Evolutionary conservation across 2,797 vertebrate species (phyloP), one percentile per base, ranked within the genome.

Genomic region (Sternarchorhynchus goeldii): DNA sequence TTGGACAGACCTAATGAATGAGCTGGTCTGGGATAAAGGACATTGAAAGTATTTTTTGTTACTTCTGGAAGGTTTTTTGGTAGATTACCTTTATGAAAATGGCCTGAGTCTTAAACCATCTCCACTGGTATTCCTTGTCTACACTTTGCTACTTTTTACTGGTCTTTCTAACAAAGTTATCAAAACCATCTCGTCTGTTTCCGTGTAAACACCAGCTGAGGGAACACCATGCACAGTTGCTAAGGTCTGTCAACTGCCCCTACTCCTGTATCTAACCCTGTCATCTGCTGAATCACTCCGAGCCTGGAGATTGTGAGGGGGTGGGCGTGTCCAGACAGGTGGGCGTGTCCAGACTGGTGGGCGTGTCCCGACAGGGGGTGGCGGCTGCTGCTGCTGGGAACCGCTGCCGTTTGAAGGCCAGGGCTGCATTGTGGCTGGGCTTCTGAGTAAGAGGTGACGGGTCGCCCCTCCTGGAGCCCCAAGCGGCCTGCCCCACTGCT

Each of bases 321-420:
- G 57, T 2, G 16, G 75, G 65, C 39, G 16, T 1, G 45, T 14
- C 45, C 25, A 25, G 20, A n/a, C 34, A 32, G 84, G 85, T 88
- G 91, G 89, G 90, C 90, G 91, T 89, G 88, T 87, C 88, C 87
- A 2, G 21, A 81, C 86, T n/a, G 84, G 85, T 88, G 91, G 89
- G 90, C 90, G 91, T 89, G 88, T 87, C 88, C 87, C 2, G 21
- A 81, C 86, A 80, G 80, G 41, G 39, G 83, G 77, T 82, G 62
- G 25, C 1, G 45, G 12, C 14, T 10, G 10, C 45, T 50, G 45
- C 45, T 50, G 45, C 12, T 57, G 17, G 81, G 85, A 88, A 88
- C 88, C 81, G 0, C 86, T 87, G 12, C 57, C 45, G 63, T 91
- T 90, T 91, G 88, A 90, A 90, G 91, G 88, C 58, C 55, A 34